Base-by-base conservation (phyloP, 2,113 vertebrate species). In the Calyptomena viridis region DNA sequence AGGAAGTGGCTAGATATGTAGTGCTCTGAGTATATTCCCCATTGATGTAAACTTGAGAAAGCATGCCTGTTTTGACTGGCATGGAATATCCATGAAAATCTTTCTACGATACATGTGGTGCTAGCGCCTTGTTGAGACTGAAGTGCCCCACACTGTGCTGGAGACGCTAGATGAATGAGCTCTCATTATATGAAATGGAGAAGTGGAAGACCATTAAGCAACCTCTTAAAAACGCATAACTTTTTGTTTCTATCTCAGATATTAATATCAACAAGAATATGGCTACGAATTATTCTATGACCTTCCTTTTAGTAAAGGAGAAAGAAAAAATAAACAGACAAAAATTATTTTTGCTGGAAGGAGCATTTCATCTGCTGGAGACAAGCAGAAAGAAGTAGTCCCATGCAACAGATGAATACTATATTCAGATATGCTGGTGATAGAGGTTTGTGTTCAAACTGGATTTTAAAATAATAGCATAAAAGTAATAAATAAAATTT, bases 31-130 rank as follows among this genome's bases (percentile, higher is more conserved):
- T 40, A 30, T 30, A 35, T 58, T 76, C 8, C 24, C 7, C 19
- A 24, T 44, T 37, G 5, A 31, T 55, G 5, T 12, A 47, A 71
- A 66, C 15, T 49, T 63, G 22, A 90, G 68, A 89, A 74, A 66
- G 1, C 1, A 0, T 23, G 12, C 13, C 24, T 64, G 2, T 37
- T 49, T 30, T 46, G n/a, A 63, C 11, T 1, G 2, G 3, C 24
- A 60, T 33, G 11, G 8, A 79, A 64, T 79, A 72, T 11, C 12
- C 3, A 7, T 53, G n/a, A 72, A 39, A 56, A 33, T 53, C 12
- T 62, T 59, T 27, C 14, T 49, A 72, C 73, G n/a, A 27, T 37
- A n/a, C 5, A 23, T 4, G 22, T 19, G 83, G 8, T 78, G 11
- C 30, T 80, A 73, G 7, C 20, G 11, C 13, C 6, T 53, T 40